phyloP scores from a whole-genome alignment of 2,888 invertebrate genomes.

The Pseudococcus viburni region DNA sequence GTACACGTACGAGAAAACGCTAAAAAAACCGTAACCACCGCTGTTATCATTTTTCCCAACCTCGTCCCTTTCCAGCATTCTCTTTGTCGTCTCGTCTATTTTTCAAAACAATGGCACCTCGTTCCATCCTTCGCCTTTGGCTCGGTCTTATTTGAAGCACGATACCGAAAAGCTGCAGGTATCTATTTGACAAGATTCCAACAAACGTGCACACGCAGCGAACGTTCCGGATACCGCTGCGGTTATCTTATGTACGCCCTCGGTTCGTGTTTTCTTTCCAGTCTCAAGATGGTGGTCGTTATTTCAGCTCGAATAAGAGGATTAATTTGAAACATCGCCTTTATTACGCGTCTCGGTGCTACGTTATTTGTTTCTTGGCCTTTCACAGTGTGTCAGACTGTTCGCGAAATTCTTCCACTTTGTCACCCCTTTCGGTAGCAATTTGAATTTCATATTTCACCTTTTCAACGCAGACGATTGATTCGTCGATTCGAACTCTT shows the following conservation, averaged over 20 bases:
- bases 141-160: not conserved
- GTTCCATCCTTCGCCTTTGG: not conserved
- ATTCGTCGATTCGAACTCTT: too few relatives aligned
- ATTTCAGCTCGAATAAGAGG: not conserved
- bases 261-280: not conserved
- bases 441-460: too few relatives aligned
- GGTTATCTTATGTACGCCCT: not conserved
- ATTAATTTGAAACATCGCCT: not conserved
- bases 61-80: not conserved
- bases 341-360: not conserved
- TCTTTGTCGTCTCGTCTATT: not conserved
- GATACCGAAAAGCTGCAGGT: constrained; percentile 1
- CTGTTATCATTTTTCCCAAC: not conserved
- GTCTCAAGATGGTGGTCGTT: not conserved
- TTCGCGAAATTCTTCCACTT: too few relatives aligned
- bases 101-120: not conserved
- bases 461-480: too few relatives aligned
- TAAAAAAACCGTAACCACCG: not conserved
- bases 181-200: not conserved
- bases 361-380: not conserved
- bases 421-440: too few relatives aligned
- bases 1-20: not conserved
- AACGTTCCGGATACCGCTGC: not conserved
- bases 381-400: not conserved
- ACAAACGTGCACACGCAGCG: not conserved